Evolutionary conservation across 2,888 invertebrate species (phyloP).

Genomic region (Alloscopus bannaensis): DNA sequence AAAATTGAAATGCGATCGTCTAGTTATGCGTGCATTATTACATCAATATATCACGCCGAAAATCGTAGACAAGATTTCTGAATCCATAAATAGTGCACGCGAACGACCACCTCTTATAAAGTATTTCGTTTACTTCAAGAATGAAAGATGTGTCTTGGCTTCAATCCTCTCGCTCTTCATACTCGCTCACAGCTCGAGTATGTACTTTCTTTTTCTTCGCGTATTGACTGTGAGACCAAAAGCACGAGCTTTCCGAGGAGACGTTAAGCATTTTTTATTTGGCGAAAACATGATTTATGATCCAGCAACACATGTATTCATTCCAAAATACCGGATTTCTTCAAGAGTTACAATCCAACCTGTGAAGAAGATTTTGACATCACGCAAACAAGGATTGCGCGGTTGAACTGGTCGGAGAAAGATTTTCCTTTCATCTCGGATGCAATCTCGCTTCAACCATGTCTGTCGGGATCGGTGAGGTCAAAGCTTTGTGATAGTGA

Average conservation of each 20-base stretch:
- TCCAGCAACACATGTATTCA: neutral
- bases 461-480: too few species aligned
- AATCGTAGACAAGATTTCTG: too few species aligned
- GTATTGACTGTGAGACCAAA: neutral
- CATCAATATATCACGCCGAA: too few species aligned
- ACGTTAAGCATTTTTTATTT: conserved; percentile 2
- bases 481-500: too few species aligned
- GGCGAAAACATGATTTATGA: conserved; percentile 6
- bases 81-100: too few species aligned
- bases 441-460: neutral
- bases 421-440: neutral
- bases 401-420: neutral
- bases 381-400: neutral
- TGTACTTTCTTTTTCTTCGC: neutral
- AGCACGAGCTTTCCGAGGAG: neutral
- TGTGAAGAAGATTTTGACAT: neutral
- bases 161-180: too few species aligned
- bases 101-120: too few species aligned
- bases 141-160: conserved; percentile 1
- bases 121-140: too few species aligned
- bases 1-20: too few species aligned
- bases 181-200: too few species aligned
- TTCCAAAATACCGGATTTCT: neutral
- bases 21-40: too few species aligned
- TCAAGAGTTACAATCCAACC: conserved; percentile 1